These are phyloP conservation scores for Vidua macroura DNA, from an alignment of 2,113 vertebrate genomes.

Conservation along the genomic window DNA sequence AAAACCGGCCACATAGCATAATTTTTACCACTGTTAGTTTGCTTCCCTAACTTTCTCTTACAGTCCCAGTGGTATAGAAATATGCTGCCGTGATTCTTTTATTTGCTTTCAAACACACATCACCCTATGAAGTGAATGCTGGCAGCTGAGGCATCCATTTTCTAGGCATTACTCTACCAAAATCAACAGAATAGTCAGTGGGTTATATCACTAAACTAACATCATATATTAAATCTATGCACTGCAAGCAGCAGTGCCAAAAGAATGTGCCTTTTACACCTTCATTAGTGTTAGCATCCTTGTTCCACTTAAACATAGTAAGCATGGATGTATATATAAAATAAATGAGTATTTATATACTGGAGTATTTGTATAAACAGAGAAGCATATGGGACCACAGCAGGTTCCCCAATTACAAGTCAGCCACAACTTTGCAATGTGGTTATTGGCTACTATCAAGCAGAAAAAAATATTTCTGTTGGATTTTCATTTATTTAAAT, in stretches of 20 bases:
- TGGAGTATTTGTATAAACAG: conserved; percentile 53
- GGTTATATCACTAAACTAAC: conserved; percentile 57
- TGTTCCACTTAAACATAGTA: conserved; percentile 46
- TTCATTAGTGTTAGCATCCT: conserved; percentile 25
- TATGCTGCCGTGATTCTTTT: not conserved
- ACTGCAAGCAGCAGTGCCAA: conserved; percentile 1
- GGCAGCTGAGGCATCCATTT: conserved; percentile 51
- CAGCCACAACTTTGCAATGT: conserved; percentile 58
- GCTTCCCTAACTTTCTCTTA: not conserved
- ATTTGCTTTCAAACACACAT: conserved; percentile 59
- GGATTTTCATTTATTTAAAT: conserved; percentile 57
- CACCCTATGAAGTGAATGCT: conserved; percentile 51
- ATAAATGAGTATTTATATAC: conserved; percentile 63
- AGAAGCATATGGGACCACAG: conserved; percentile 54
- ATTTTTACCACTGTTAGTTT: not conserved
- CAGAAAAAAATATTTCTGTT: conserved; percentile 71
- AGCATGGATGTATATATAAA: conserved; percentile 29
- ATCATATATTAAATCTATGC: conserved; percentile 39
- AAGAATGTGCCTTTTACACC: conserved; percentile 46
- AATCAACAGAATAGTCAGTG: conserved; percentile 56
- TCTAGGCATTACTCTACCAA: conserved; percentile 54
- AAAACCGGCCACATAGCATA: not conserved
- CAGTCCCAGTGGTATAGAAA: not conserved
- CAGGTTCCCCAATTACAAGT: conserved; percentile 49
- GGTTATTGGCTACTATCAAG: conserved; percentile 66